These are phyloP conservation scores for Pandemis cinnamomeana DNA, from an alignment of 2,888 invertebrate genomes.

Conservation along the genomic window DNA sequence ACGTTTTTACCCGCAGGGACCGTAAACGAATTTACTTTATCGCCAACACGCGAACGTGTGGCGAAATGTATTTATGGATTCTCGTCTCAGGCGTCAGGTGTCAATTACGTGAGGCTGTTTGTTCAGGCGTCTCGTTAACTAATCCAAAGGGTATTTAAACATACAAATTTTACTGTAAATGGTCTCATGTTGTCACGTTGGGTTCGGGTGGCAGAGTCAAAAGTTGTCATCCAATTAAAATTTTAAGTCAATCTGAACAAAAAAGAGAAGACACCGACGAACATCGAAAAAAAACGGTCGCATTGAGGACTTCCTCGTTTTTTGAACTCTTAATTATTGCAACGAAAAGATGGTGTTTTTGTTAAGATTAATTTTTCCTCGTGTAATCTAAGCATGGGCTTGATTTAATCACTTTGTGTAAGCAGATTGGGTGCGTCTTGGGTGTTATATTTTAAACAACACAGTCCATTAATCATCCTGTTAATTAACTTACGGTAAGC, in stretches of 20 bases:
- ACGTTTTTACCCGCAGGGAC: conserved; percentile 13
- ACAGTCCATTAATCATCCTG: neutral
- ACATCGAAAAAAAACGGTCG: too few relatives aligned
- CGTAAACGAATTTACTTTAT: conserved; percentile 26
- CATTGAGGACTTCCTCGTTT: too few relatives aligned
- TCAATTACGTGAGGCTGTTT: conserved; percentile 4
- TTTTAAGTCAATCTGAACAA: too few relatives aligned
- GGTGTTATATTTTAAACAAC: neutral
- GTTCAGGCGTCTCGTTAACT: neutral
- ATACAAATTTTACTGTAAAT: neutral
- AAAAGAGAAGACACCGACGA: neutral
- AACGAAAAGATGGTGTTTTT: too few relatives aligned
- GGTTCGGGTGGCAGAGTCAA: neutral
- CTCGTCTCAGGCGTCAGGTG: conserved; percentile 9
- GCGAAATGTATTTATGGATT: conserved; percentile 8
- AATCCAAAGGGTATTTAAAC: neutral
- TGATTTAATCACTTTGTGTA: neutral
- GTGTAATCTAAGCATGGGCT: neutral
- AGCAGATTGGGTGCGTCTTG: neutral
- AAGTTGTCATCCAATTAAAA: too few relatives aligned
- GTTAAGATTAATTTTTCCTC: too few relatives aligned
- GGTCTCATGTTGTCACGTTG: neutral
- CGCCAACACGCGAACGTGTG: neutral
- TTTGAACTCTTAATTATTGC: too few relatives aligned
- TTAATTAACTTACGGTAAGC: neutral